phyloP scores from a whole-genome alignment of 2,113 vertebrate genomes.

The Chiloscyllium plagiosum region DNA sequence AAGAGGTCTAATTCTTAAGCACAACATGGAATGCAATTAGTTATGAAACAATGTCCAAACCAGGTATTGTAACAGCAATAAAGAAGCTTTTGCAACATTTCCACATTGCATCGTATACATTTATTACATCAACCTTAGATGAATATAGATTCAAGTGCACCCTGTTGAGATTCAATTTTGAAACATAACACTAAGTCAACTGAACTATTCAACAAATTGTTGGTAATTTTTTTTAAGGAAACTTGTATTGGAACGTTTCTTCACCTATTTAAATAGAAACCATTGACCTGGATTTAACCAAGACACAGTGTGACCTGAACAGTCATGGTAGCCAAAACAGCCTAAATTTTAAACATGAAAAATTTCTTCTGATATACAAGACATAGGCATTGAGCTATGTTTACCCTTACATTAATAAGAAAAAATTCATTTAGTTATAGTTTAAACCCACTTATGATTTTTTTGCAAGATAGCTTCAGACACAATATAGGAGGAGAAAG shows the following conservation, averaged over 20 bases:
- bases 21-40: neutral
- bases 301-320: neutral
- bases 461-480: neutral
- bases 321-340: neutral
- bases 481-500: neutral
- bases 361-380: neutral
- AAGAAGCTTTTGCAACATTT: neutral
- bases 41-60: neutral
- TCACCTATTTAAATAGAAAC: no score
- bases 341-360: neutral
- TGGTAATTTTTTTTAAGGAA: no score
- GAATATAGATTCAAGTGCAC: neutral
- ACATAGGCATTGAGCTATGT: neutral
- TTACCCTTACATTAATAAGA: neutral
- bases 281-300: no score
- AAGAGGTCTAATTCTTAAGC: neutral
- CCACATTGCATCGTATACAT: neutral
- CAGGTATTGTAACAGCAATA: neutral
- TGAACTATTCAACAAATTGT: no score
- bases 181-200: neutral
- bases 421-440: neutral
- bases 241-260: no score
- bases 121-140: neutral
- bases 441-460: neutral
- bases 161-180: neutral